These are phyloP conservation scores for Nephrocerus scutellatus DNA, from an alignment of 2,888 invertebrate species.

Conservation along the genomic window DNA sequence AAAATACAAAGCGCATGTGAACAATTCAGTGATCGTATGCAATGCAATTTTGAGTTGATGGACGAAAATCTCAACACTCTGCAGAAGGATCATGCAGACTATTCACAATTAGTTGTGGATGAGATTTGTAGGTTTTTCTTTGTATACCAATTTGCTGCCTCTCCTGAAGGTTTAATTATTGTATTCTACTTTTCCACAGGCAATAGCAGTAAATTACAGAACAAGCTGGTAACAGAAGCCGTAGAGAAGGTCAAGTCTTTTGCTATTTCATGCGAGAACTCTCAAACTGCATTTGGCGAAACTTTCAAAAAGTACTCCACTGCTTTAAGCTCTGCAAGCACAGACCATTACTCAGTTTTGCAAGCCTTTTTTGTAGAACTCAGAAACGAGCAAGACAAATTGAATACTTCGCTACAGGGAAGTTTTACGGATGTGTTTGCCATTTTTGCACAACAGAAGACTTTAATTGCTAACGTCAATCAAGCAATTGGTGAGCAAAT, in stretches of 20 bases:
- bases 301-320: slow-evolving; percentile 27
- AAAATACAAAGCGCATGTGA: slow-evolving; percentile 39
- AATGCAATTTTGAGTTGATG: slow-evolving; percentile 35
- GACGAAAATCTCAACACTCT: slow-evolving; percentile 31
- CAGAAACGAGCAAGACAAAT: slow-evolving; percentile 25
- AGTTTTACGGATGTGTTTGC: slow-evolving; percentile 27
- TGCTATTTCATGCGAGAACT: slow-evolving; percentile 26
- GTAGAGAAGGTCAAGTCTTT: slow-evolving; percentile 31
- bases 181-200: slow-evolving; percentile 16
- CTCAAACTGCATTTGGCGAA: slow-evolving; percentile 24
- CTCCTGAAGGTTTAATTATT: neutral
- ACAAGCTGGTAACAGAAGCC: slow-evolving; percentile 30
- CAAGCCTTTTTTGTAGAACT: slow-evolving; percentile 29
- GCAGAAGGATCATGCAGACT: slow-evolving; percentile 31
- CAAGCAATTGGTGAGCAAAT: slow-evolving; percentile 26
- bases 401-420: slow-evolving; percentile 28
- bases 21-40: slow-evolving; percentile 38
- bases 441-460: slow-evolving; percentile 32
- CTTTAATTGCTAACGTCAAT: slow-evolving; percentile 25
- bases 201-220: slow-evolving; percentile 31
- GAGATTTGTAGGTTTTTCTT: slow-evolving; percentile 31
- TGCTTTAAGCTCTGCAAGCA: slow-evolving; percentile 22
- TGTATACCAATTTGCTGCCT: neutral
- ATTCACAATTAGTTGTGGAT: slow-evolving; percentile 31
- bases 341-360: slow-evolving; percentile 27